These are phyloP conservation scores for Dermatophagoides farinae DNA, from an alignment of 1,140 invertebrate species.

Conservation along the genomic window DNA sequence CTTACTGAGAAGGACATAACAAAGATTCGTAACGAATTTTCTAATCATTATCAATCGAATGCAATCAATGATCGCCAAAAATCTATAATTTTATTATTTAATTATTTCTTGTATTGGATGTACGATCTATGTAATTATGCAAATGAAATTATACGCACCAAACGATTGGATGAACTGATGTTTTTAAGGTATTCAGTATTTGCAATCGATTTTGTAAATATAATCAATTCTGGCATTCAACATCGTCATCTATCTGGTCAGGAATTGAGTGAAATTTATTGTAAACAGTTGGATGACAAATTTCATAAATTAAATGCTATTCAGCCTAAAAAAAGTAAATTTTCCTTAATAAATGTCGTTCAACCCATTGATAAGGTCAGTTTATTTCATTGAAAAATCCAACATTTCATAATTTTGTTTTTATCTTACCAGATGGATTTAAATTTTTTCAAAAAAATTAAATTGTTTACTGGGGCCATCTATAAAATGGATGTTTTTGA, in stretches of 20 bases:
- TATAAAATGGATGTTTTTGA: not conserved
- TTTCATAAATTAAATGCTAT: not conserved
- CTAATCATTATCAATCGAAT: not conserved
- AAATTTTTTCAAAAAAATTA: not conserved
- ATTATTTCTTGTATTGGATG: not conserved
- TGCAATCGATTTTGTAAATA: not conserved
- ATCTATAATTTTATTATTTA: not conserved
- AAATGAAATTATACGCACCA: not conserved
- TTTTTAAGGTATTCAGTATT: not conserved
- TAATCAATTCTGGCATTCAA: not conserved
- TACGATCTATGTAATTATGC: not conserved
- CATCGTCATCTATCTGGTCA: not conserved
- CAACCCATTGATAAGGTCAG: too few species aligned
- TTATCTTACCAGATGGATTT: not conserved
- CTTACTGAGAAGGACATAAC: too few species aligned
- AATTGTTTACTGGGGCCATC: not conserved
- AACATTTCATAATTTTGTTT: not conserved
- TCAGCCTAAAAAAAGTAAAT: not conserved
- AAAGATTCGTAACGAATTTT: too few species aligned
- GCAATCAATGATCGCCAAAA: not conserved
- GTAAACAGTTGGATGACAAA: not conserved
- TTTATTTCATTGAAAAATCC: too few species aligned
- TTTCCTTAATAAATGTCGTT: not conserved
- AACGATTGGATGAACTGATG: not conserved
- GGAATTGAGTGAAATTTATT: not conserved